Percentiles rank a stretch among this genome's conserved stretches.
These are phyloP conservation scores for Phrixothrix hirtus DNA, from an alignment of 2,888 invertebrate species.

Conservation along the genomic window DNA sequence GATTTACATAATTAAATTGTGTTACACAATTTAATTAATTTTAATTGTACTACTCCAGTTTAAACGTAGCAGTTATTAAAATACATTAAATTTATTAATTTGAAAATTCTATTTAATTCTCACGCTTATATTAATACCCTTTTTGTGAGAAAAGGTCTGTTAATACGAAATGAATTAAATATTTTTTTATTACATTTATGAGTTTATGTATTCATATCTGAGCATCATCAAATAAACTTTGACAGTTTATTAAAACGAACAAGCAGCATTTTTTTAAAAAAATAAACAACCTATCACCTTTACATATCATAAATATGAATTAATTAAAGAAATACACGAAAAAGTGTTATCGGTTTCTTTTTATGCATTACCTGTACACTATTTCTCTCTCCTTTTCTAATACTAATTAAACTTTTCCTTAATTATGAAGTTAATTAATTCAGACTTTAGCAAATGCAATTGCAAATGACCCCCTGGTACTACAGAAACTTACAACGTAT, in stretches of 20 bases:
- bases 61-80: no score
- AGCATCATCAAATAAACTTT: conserved; percentile 23
- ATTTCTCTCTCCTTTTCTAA: neutral
- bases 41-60: no score
- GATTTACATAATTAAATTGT: neutral
- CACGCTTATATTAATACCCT: conserved; percentile 2
- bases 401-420: no score
- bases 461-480: no score
- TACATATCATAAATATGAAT: conserved; percentile 28
- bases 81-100: no score
- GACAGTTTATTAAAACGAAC: conserved; percentile 29
- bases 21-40: no score
- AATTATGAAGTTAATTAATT: no score
- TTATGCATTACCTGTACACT: neutral
- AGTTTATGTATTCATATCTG: conserved; percentile 14
- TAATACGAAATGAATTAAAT: conserved; percentile 1
- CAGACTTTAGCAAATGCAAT: no score
- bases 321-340: conserved; percentile 16
- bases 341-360: no score
- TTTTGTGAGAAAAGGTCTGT: conserved; percentile 6
- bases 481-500: neutral
- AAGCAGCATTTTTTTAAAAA: conserved; percentile 10
- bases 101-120: no score
- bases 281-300: conserved; percentile 22
- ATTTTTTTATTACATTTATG: conserved; percentile 12